Evolutionary conservation across 2,888 invertebrate species (phyloP).

Genomic region (Athripsodes cinereus): DNA sequence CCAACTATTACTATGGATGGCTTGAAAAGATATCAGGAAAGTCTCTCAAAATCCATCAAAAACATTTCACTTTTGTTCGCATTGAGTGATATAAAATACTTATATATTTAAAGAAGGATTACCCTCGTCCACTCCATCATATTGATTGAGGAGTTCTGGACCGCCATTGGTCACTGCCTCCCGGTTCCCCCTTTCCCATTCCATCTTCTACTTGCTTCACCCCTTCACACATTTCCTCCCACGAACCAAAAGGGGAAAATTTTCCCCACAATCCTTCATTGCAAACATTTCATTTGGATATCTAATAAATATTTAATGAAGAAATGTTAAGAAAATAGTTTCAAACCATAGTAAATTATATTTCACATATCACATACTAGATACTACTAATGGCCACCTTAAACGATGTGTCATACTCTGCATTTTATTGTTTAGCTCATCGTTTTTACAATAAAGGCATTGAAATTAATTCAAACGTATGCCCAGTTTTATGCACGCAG

Average conservation of each 20-base stretch:
- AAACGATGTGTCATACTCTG: too few relatives aligned
- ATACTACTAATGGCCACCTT: too few relatives aligned
- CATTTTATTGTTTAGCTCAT: too few relatives aligned
- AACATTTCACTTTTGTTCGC: constrained; percentile 27
- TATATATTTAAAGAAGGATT: constrained; percentile 28
- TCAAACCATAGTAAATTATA: too few relatives aligned
- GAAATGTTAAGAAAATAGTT: too few relatives aligned
- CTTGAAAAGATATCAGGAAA: constrained; percentile 14
- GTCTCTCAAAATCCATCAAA: constrained; percentile 25
- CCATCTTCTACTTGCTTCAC: constrained; percentile 7
- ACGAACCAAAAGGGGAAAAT: constrained; percentile 10
- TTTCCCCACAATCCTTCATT: constrained; percentile 2
- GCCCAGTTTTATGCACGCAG: too few relatives aligned
- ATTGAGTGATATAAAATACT: constrained; percentile 27
- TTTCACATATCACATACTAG: too few relatives aligned
- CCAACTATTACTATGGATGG: constrained; percentile 5
- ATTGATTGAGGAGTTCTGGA: constrained; percentile 51
- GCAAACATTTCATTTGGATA: constrained; percentile 11
- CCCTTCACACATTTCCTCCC: constrained; percentile 14
- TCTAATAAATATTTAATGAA: too few relatives aligned
- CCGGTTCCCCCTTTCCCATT: constrained; percentile 37
- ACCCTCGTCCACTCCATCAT: constrained; percentile 54
- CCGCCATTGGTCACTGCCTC: constrained; percentile 49
- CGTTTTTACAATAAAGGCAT: too few relatives aligned
- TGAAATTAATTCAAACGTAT: too few relatives aligned